Base-by-base conservation (phyloP, 2,888 invertebrate species). In the Troides oblongomaculatus region DNA sequence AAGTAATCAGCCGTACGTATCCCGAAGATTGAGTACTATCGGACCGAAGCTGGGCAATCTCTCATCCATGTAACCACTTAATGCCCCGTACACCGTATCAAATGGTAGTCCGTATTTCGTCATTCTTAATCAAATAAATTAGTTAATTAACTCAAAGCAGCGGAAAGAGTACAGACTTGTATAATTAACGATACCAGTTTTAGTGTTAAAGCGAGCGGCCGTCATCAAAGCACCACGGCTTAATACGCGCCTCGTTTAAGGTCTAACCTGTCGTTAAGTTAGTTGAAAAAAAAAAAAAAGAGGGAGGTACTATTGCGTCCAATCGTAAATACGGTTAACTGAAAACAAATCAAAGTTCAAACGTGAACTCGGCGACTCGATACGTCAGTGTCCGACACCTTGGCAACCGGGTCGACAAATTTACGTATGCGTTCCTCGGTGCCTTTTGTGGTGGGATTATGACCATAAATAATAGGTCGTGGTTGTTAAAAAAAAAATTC, bases 341-440 rank as follows among this genome's bases (percentile, higher is more conserved):
- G 72, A 75, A 65, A 79, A 81, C 77, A 79, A 82, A 83, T 82
- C 81, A 80, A 81, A 82, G 75, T 78, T 79, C 75, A 75, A 76
- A 74, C 77, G 61, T 71, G 64, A 73, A 75, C 74, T 73, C 71
- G 69, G 74, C 74, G 74, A 76, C 74, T 84, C 82, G 79, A 84
- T 84, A 80, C 81, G 83, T 86, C 86, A 85, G 83, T 76, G 80
- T 79, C 85, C 78, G 84, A 85, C 86, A 84, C 84, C 80, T 82
- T 77, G 77, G 71, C 76, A 80, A 75, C 76, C 75, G 73, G 72
- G 71, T 59, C 68, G 71, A 72, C 72, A 74, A 72, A 62, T 70
- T 74, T 71, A 68, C 66, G 67, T 72, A 72, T 73, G 69, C 72
- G 70, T 39, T 72, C 70, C 66, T 71, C 66, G 80, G 71, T 77